Evolutionary conservation across 2,888 invertebrate genomes (phyloP).

Genomic region (Chrysodeixis includens): DNA sequence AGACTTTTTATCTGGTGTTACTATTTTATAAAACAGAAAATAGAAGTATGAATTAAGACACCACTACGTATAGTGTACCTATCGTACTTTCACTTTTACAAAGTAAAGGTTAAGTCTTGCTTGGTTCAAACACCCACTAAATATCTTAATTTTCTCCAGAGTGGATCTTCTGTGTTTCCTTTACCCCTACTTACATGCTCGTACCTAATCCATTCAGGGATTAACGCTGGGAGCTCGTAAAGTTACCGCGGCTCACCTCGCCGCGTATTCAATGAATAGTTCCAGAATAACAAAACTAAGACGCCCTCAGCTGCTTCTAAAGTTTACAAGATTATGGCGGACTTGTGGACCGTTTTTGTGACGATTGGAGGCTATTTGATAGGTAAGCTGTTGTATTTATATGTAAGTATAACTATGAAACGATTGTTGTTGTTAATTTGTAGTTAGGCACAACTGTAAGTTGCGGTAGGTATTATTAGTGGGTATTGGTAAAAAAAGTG

Average conservation of each 20-base stretch:
- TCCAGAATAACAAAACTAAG: constrained; percentile 10
- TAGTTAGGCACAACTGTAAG: no score
- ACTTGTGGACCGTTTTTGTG: not conserved
- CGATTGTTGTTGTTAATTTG: no score
- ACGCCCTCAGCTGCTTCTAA: not conserved
- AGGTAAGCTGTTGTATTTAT: constrained; percentile 22
- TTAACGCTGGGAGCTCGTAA: constrained; percentile 50
- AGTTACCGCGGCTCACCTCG: constrained; percentile 37
- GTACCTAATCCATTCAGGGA: constrained; percentile 51
- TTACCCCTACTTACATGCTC: not conserved
- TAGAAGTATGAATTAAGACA: no score
- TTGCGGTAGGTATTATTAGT: no score
- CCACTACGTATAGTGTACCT: no score
- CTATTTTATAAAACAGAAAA: no score
- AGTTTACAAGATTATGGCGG: constrained; percentile 11
- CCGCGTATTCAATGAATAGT: constrained; percentile 44
- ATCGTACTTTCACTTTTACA: no score
- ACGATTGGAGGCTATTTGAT: not conserved
- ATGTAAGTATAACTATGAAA: constrained; percentile 6
- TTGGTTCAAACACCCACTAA: not conserved
- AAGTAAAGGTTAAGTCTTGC: no score
- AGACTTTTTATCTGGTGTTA: no score
- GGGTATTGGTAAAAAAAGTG: no score
- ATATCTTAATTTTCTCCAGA: not conserved
- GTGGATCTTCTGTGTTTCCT: constrained; percentile 20